A percentile compares a stretch with the other conserved stretches of the same genome.
Evolutionary conservation across 2,888 invertebrate species (phyloP).

Genomic region (Synergus japonicus): DNA sequence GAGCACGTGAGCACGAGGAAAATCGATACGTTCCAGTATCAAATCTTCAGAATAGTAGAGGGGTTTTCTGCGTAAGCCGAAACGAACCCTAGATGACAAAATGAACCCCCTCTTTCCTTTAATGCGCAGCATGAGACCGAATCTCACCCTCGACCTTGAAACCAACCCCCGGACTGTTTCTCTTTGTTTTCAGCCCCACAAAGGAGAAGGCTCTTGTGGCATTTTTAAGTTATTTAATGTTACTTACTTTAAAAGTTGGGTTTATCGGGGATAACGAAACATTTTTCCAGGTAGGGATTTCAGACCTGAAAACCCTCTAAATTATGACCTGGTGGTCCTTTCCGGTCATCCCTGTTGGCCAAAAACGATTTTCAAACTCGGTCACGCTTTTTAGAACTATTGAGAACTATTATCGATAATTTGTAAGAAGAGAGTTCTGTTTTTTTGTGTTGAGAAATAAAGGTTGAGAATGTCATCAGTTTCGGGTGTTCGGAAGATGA

Average conservation of each 20-base stretch:
- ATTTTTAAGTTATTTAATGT: neutral
- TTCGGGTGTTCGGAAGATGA: neutral
- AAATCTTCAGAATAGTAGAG: slow-evolving; percentile 56
- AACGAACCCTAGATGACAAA: slow-evolving; percentile 16
- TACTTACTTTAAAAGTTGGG: neutral
- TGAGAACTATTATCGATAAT: neutral
- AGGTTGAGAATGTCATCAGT: neutral
- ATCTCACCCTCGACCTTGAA: slow-evolving; percentile 13
- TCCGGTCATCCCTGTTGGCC: slow-evolving; percentile 10
- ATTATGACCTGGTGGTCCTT: slow-evolving; percentile 19
- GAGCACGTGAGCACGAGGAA: slow-evolving; percentile 74
- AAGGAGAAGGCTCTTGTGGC: neutral
- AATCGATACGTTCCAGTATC: slow-evolving; percentile 74
- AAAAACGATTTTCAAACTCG: neutral
- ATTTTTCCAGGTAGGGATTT: slow-evolving; percentile 5
- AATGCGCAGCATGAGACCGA: neutral
- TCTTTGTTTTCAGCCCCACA: neutral
- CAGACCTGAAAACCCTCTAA: neutral
- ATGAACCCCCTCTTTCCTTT: neutral
- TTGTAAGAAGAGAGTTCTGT: neutral
- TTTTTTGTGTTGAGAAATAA: neutral
- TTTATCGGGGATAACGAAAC: slow-evolving; percentile 9
- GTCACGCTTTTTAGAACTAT: slow-evolving; percentile 20
- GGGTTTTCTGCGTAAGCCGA: slow-evolving; percentile 14
- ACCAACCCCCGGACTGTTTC: neutral